Evolutionary conservation across 1,140 invertebrate genomes (phyloP), one percentile per base, ranked within the genome.

Genomic region (Pantala flavescens): DNA sequence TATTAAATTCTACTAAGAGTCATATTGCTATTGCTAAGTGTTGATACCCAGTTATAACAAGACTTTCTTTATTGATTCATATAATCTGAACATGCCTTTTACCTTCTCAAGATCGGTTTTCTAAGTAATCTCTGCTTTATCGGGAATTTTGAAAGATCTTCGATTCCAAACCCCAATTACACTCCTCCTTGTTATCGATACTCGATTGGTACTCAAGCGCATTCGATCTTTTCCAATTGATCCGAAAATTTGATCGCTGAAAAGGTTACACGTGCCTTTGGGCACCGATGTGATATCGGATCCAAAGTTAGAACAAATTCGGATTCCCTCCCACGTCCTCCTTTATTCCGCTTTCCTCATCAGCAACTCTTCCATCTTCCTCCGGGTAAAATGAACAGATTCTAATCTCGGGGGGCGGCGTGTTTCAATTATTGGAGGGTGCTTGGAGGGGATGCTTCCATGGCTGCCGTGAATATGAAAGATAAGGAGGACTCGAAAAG

Each of bases 401-500:
- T 63, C 49, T 63, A 63, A 63, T 63, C 49, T 19, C 49, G 14
- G 49, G 49, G 49, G 49, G 14, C 1, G 49, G 49, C 49, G 49
- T 63, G 49, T 63, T 63, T 63, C 49, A 63, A 63, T 63, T 63
- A 63, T 63, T 63, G 49, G 49, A 63, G 49, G 49, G 49, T 21
- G 49, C 49, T 21, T 12, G n/a, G 49, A 63, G 49, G 49, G 49
- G 49, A 12, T 7, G 49, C 49, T 63, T 63, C 49, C 49, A 63
- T 16, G 12, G 49, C 49, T 63, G 49, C 49, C 12, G 49, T 63
- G 49, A 63, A 63, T 63, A 63, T 63, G 49, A 63, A 12, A 63
- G 49, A 63, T 63, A 63, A 63, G 49, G 49, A 63, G 49, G 49
- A 21, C 49, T 63, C 49, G 3, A 63, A 63, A 63, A 63, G 49